A percentile compares a stretch with the other conserved stretches of the same genome.
These are phyloP conservation scores for Noctilio leporinus DNA, from an alignment of 2,113 vertebrate genomes.

Conservation along the genomic window DNA sequence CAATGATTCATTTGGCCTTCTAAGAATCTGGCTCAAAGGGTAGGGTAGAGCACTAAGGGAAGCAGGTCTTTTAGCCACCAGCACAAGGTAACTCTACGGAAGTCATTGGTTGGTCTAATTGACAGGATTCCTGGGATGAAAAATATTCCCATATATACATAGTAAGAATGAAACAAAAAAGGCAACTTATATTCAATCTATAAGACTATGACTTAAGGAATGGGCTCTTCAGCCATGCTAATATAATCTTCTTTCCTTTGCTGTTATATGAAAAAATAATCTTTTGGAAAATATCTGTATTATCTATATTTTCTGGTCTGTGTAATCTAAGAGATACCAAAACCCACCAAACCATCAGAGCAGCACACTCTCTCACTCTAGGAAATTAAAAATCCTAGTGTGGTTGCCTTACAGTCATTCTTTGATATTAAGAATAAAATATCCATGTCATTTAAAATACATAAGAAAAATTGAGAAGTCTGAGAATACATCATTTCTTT, in stretches of 20 bases:
- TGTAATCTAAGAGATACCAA: not conserved
- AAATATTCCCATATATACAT: not conserved
- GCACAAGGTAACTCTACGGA: not conserved
- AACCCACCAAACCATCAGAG: not conserved
- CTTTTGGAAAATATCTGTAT: not conserved
- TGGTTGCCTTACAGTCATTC: not conserved
- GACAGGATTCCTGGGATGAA: not conserved
- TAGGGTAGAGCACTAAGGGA: not conserved
- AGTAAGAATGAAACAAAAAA: not conserved
- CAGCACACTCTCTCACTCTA: not conserved
- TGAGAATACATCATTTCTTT: not conserved
- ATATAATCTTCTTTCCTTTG: not conserved
- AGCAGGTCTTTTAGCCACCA: not conserved
- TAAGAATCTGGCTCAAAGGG: not conserved
- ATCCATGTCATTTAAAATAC: not conserved
- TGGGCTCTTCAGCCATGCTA: not conserved
- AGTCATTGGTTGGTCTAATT: not conserved
- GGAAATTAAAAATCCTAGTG: not conserved
- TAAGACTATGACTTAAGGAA: not conserved
- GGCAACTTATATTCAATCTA: not conserved
- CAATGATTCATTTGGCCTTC: not conserved
- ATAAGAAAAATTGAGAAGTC: not conserved
- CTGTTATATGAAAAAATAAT: not conserved
- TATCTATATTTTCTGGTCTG: not conserved
- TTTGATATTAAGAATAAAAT: not conserved